A percentile compares a stretch with the other conserved stretches of the same genome.
Conservation (phyloP, 2,113 vertebrate genomes). For the Heterotis niloticus region DNA sequence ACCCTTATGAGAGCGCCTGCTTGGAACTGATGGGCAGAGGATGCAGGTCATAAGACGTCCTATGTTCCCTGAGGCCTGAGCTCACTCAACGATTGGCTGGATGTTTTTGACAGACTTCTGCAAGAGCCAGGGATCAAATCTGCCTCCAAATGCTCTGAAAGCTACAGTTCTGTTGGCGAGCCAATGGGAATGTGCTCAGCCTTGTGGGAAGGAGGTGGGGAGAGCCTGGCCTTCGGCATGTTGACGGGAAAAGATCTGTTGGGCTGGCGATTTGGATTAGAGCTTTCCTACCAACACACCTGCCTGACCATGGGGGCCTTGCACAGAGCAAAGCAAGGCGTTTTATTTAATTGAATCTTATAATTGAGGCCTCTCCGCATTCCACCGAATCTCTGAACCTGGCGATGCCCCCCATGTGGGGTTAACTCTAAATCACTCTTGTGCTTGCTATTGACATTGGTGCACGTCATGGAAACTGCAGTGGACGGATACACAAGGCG, state of each 20-base stretch:
- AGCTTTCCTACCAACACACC: neutral
- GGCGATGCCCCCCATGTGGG: no score
- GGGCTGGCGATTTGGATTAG: neutral
- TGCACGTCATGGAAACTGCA: no score
- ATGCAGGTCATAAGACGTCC: no score
- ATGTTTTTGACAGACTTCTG: constrained; percentile 34
- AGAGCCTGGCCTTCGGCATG: constrained; percentile 28
- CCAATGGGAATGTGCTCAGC: constrained; percentile 52
- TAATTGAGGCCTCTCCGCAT: neutral
- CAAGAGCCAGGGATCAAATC: constrained; percentile 42
- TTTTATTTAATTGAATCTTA: neutral
- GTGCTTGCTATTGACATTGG: no score
- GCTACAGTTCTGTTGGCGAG: constrained; percentile 36
- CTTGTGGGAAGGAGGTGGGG: constrained; percentile 48
- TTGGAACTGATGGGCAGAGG: no score
- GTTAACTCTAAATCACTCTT: no score
- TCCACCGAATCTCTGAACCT: no score
- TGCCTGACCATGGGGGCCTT: neutral
- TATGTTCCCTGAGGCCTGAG: neutral
- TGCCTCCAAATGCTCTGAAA: constrained; percentile 35
- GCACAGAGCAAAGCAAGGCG: neutral
- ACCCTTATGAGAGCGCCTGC: no score
- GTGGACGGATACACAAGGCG: no score
- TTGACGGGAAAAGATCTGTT: neutral
- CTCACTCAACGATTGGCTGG: constrained; percentile 46